Conservation (phyloP, 2,113 vertebrate species). For the Apistogramma diplotaenia region DNA sequence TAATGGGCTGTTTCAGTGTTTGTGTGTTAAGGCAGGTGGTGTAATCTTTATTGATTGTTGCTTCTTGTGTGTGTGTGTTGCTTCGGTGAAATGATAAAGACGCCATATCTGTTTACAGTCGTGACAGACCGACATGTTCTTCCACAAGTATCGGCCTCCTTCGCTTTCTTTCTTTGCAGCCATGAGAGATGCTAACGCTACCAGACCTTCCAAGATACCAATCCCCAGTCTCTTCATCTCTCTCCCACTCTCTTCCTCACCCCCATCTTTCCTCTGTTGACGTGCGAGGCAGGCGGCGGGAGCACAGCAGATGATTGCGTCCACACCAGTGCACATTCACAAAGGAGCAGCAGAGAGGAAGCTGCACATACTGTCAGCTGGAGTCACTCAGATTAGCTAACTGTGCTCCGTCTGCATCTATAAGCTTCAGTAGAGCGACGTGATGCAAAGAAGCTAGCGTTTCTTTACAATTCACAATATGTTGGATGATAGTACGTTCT, state of each 20-base stretch:
- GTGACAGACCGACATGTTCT: not conserved
- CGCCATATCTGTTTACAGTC: not conserved
- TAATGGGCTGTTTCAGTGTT: constrained; percentile 15
- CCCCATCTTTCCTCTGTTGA: constrained; percentile 15
- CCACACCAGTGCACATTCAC: constrained; percentile 73
- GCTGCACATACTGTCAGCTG: constrained; percentile 36
- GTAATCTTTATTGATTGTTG: constrained; percentile 22
- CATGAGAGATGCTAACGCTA: constrained; percentile 1
- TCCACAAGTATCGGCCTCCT: not conserved
- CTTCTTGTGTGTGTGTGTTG: constrained; percentile 19
- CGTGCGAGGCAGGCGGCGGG: constrained; percentile 32
- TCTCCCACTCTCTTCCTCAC: not conserved
- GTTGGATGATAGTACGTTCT: not conserved
- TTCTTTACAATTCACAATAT: not conserved
- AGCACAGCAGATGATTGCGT: constrained; percentile 61
- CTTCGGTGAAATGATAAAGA: constrained; percentile 1
- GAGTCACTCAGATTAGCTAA: constrained; percentile 16
- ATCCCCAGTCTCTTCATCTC: not conserved
- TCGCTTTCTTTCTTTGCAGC: not conserved
- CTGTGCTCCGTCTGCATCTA: constrained; percentile 4
- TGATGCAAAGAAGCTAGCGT: not conserved
- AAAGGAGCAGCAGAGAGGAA: constrained; percentile 55
- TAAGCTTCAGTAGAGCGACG: not conserved
- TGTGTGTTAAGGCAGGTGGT: constrained; percentile 9
- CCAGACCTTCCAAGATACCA: not conserved